A percentile compares a stretch with the other conserved stretches of the same genome.
Conservation (phyloP, 64 coral and sea anemone genomes). For the Stichodactyla helianthus region DNA sequence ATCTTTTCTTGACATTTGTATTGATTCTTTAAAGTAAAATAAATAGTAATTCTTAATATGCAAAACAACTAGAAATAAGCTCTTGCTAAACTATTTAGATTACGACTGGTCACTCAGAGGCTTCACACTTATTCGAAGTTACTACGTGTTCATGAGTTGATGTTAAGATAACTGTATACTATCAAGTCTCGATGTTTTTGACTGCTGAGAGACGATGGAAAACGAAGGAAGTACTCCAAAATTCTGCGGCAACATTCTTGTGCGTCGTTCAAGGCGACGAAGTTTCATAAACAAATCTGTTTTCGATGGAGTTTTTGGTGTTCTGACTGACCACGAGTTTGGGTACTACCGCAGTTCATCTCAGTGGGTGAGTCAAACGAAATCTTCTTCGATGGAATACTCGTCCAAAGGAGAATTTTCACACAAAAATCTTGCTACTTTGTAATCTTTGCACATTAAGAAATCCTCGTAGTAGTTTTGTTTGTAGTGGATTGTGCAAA, state of each 20-base stretch:
- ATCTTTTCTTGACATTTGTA: slow-evolving; percentile 2
- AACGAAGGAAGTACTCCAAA: slow-evolving; percentile 36
- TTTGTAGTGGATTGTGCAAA: background rate
- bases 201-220: background rate
- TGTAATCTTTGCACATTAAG: too few relatives aligned
- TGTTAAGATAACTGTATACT: background rate
- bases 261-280: slow-evolving; percentile 42
- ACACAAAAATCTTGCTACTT: background rate
- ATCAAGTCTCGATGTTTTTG: background rate
- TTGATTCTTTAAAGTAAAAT: slow-evolving; percentile 16
- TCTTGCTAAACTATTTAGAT: background rate
- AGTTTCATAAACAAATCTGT: slow-evolving; percentile 64
- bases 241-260: slow-evolving; percentile 87
- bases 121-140: background rate
- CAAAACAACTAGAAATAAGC: slow-evolving; percentile 4
- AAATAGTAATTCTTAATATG: slow-evolving; percentile 13
- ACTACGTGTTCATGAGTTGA: background rate
- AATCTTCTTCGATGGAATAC: background rate
- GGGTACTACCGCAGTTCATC: slow-evolving; percentile 72
- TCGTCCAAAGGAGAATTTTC: background rate
- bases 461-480: too few relatives aligned
- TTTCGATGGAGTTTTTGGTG: slow-evolving; percentile 81
- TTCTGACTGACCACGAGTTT: slow-evolving; percentile 56
- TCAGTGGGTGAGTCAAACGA: slow-evolving; percentile 66
- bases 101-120: background rate